Base-by-base conservation (phyloP, 2,113 vertebrate species). In the Ictalurus furcatus region DNA sequence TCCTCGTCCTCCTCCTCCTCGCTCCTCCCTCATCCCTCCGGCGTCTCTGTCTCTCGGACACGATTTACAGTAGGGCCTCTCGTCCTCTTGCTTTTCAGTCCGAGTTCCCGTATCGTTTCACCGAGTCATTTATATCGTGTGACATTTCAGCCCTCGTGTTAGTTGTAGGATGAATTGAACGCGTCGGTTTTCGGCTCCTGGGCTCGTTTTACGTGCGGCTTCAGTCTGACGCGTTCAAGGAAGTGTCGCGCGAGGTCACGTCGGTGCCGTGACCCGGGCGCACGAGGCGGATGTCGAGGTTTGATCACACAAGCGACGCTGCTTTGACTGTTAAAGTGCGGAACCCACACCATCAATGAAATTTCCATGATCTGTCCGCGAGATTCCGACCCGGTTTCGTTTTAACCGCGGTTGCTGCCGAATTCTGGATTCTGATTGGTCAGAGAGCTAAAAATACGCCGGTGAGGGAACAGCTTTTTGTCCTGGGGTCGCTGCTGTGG, bases 51-150 rank as follows among this genome's bases (percentile, higher is more conserved):
- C 81, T 76, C 67, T 30, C 67, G 5, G 63, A 44, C 40, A 16
- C 48, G 74, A 81, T 80, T 81, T 80, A 85, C 84, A 71, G 23
- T 23, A 58, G 84, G 44, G 63, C 65, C 65, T 85, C 48, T 85
- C n/a, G 37, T 85, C 37, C 59, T 44, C 82, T 69, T 30, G 44
- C 54, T 17, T 74, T 48, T 84, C 37, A 79, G 34, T 14, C 54
- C n/a, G 8, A 82, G 86, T 25, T 88, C 14, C 2, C 48, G 12
- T 30, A 21, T 84, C 67, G 37, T 17, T 67, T 67, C 6, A 0
- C 48, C 0, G 19, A 37, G 52, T 48, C 3, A 1, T 28, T 56
- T 59, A 61, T 65, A 23, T 52, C 1, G 58, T 30, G 56, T 23
- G 37, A 21, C 54, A 23, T 65, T 52, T 63, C 23, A 52, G 14